Conservation (phyloP, 2,113 vertebrate genomes). For the Semicossyphus pulcher region DNA sequence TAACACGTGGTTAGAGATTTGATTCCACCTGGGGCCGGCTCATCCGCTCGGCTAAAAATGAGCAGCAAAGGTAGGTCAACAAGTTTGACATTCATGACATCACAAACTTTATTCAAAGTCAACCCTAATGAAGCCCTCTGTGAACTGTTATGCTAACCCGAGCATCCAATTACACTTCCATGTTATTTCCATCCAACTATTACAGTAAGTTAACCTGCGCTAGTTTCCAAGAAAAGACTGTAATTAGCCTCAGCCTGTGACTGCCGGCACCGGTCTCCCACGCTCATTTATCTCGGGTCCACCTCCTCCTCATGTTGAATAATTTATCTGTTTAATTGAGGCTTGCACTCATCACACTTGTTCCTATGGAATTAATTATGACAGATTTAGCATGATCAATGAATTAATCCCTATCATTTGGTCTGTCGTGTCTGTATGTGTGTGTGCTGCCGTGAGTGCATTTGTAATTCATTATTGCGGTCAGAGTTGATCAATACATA, state of each 20-base stretch:
- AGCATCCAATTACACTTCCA: constrained; percentile 54
- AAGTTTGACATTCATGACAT: constrained; percentile 8
- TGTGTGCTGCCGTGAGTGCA: constrained; percentile 21
- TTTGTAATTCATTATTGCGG: constrained; percentile 71
- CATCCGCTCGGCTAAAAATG: not conserved
- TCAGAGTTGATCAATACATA: constrained; percentile 72
- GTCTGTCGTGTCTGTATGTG: constrained; percentile 10
- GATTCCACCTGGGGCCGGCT: not conserved
- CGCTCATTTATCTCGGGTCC: constrained; percentile 73
- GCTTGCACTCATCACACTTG: constrained; percentile 73
- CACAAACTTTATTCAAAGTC: constrained; percentile 34
- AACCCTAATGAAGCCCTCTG: constrained; percentile 21
- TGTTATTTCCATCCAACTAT: constrained; percentile 25
- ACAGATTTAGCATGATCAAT: constrained; percentile 79
- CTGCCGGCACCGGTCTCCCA: constrained; percentile 64
- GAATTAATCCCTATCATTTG: constrained; percentile 73
- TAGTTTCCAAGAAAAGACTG: constrained; percentile 71
- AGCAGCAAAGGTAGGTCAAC: not conserved
- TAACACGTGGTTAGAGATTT: not conserved
- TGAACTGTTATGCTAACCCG: constrained; percentile 48
- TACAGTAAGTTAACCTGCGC: constrained; percentile 66
- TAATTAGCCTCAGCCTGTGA: constrained; percentile 74
- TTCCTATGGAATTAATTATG: constrained; percentile 82
- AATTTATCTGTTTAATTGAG: constrained; percentile 77
- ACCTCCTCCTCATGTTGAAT: constrained; percentile 72